Percentiles rank a stretch among this genome's conserved stretches.
These are phyloP conservation scores for Limonius californicus DNA, from an alignment of 1,140 invertebrate genomes.

Conservation along the genomic window DNA sequence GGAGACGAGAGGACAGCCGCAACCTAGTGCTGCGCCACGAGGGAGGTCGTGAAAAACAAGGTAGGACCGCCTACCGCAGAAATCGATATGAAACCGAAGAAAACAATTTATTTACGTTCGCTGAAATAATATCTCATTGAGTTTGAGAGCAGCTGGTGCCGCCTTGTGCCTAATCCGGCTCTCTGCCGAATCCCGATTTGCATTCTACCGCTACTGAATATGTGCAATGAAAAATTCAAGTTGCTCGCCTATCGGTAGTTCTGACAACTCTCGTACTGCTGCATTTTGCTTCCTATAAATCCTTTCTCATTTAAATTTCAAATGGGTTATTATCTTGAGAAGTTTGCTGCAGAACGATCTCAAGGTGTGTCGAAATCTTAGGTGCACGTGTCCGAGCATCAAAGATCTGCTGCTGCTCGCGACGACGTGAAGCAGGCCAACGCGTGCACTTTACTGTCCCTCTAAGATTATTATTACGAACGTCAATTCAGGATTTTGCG, in stretches of 20 bases:
- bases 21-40: slow-evolving; percentile 70
- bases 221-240: slow-evolving; percentile 43
- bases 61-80: slow-evolving; percentile 46
- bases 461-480: slow-evolving; percentile 2
- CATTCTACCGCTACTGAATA: slow-evolving; percentile 32
- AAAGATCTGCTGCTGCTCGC: neutral
- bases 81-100: slow-evolving; percentile 17
- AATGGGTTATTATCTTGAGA: slow-evolving; percentile 40
- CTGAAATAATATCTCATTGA: slow-evolving; percentile 38
- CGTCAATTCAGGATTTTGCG: slow-evolving; percentile 36
- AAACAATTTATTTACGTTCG: slow-evolving; percentile 34
- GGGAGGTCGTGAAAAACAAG: slow-evolving; percentile 60
- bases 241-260: slow-evolving; percentile 38
- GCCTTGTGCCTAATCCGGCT: slow-evolving; percentile 31
- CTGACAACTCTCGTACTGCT: slow-evolving; percentile 36
- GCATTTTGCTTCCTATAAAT: slow-evolving; percentile 42
- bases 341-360: slow-evolving; percentile 27
- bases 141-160: slow-evolving; percentile 32
- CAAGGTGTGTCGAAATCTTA: slow-evolving; percentile 1
- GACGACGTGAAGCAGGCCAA: neutral
- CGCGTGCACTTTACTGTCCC: neutral
- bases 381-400: slow-evolving; percentile 14
- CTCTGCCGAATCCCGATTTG: slow-evolving; percentile 28
- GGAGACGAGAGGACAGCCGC: slow-evolving; percentile 72
- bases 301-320: slow-evolving; percentile 43